Base-by-base conservation (phyloP, 2,888 invertebrate genomes). In the Nomada lathburiana region DNA sequence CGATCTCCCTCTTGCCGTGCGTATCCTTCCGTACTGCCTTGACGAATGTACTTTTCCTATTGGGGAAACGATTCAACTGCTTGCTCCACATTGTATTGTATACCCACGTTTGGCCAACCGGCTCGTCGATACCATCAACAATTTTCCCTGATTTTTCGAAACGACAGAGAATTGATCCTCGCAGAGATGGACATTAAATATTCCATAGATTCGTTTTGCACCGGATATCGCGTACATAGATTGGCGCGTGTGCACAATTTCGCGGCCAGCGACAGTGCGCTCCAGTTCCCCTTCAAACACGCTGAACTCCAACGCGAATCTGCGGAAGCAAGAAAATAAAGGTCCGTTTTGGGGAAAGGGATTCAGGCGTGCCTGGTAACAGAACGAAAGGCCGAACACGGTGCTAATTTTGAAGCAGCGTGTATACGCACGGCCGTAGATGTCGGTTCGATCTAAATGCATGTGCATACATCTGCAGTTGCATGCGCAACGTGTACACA, bases 391-490 rank as follows among this genome's bases (percentile, higher is more conserved):
- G 68, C 80, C 69, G 80, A 85, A 71, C 71, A 44, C 53, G 59
- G 23, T 69, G 80, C 85, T 89, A 90, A 90, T 87, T 89, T 88
- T 86, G 87, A 82, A 73, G 70, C 76, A 76, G 70, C 77, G 71
- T 74, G 77, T 76, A 76, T 69, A 70, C 73, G 76, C 62, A 20
- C 26, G 26, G 50, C 7, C 68, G 36, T 78, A 75, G 78, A 76
- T 78, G 82, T 69, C 52, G 76, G 50, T 50, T 47, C 82, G 77
- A 87, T 78, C 86, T 83, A 86, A 82, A 84, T 86, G 78, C 86
- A 82, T 77, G 65, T 74, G 75, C 76, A 83, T 82, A 76, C 76
- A 73, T 82, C 62, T 71, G 47, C 57, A n/a, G 80, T 80, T 69
- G 80, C 74, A 71, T 82, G 82, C 69, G 82, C 64, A 60, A 47